phyloP scores from a whole-genome alignment of 2,113 vertebrate genomes.

The Tiliqua scincoides region DNA sequence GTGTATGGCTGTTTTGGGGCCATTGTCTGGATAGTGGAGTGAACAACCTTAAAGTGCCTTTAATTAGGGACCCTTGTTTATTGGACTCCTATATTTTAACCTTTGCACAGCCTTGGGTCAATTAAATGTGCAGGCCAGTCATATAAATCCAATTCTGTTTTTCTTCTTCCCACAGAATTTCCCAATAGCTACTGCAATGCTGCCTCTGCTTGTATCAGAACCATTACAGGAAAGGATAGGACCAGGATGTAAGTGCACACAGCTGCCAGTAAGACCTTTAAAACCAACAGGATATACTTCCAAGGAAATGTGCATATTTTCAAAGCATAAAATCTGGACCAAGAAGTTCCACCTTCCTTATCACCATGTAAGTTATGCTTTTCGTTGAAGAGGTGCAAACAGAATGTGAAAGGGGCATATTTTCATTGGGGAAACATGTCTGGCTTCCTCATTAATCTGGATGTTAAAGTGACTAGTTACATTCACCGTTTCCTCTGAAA shows the following conservation, averaged over 20 bases:
- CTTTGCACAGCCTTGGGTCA: too few relatives aligned
- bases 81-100: too few relatives aligned
- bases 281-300: background rate
- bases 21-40: too few relatives aligned
- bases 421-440: background rate
- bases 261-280: background rate
- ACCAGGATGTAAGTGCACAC: background rate
- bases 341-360: background rate
- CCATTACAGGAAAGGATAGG: background rate
- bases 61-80: too few relatives aligned
- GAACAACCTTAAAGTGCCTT: too few relatives aligned
- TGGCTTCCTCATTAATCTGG: conserved; percentile 51
- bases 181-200: background rate
- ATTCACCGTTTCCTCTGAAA: conserved; percentile 67
- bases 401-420: conserved; percentile 20
- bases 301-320: background rate
- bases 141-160: too few relatives aligned
- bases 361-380: background rate
- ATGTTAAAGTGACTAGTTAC: conserved; percentile 58
- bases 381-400: background rate
- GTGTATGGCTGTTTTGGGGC: too few relatives aligned
- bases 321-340: background rate
- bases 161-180: background rate
- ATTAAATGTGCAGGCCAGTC: too few relatives aligned
- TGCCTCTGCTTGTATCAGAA: background rate